Base-by-base conservation (phyloP, 1,140 invertebrate genomes). In the Cydia amplana region DNA sequence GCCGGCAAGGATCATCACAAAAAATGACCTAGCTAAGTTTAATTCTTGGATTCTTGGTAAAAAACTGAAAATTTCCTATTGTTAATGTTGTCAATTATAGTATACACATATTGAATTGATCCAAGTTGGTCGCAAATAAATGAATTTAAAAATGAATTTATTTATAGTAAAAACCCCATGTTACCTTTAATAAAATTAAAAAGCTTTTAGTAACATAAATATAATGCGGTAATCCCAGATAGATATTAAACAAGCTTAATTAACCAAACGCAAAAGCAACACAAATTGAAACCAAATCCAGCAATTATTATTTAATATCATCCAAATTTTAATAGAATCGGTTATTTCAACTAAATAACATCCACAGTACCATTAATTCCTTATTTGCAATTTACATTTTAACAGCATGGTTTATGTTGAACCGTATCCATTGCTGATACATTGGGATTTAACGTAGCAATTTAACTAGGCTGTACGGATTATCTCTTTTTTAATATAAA, bases 271-370 rank as follows among this genome's bases (percentile, higher is more conserved):
- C 12, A 55, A 23, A 12, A 12, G 55, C n/a, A 18, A n/a, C 9
- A 60, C 18, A 60, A 23, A 60, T 60, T 60, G 55, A 60, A 60
- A 60, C 18, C 55, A 60, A 60, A 60, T 60, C 55, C 55, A 60
- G 20, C 10, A 60, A 60, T 60, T 23, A 60, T 60, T 20, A 12
- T 10, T 60, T 20, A 12, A 20, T 60, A 23, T 23, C 55, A 23
- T 60, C 4, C 10, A 51, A 3, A 60, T 60, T 60, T 23, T 60
- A 60, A 60, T 60, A 12, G 55, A 10, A 60, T 60, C 18, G 18
- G 18, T 60, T 51, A 51, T n/a, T 6, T 12, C 16, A 60, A 60
- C 20, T 23, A 55, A 55, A 18, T 60, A 60, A 23, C 20, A 12
- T 23, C 18, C 18, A 12, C 55, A 10, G 7, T 60, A 23, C 6